Evolutionary conservation across 2,888 invertebrate species (phyloP), one percentile per base, ranked within the genome.

Genomic region (Petrophora chlorosata): DNA sequence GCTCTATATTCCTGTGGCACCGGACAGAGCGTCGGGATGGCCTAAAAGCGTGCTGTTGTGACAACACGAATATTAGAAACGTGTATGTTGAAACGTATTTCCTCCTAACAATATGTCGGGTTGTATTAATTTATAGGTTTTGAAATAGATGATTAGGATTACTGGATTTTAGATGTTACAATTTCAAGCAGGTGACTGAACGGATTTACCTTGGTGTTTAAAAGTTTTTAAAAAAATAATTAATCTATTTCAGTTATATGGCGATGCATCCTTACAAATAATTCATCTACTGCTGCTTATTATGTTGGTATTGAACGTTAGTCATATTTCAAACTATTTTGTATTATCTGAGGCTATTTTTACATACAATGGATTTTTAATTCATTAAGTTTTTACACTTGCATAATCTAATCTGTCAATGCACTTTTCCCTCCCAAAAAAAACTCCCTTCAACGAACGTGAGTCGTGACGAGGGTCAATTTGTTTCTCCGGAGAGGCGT

Each of bases 21-120:
- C 65, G 64, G 73, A 71, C 78, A 79, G 82, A 83, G 71, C 65
- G 75, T 52, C 61, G 67, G 65, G 67, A 67, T 71, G 66, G 67
- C 72, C 75, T 73, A 75, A 78, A 79, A 73, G 67, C 57, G 53
- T 52, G 53, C 60, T 65, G 68, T 70, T 67, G 67, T 70, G 67
- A 67, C 69, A 73, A 68, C 70, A 73, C 60, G 70, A 73, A 74
- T 70, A 75, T 65, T 69, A 67, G 61, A 67, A 66, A 73, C 64
- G 68, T 63, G 63, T 62, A 53, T 65, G 63, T 63, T 63, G 59
- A 71, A 64, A 65, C 49, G 57, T 58, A 56, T 63, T 70, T 63
- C 66, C 67, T 69, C 69, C 63, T 53, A 52, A 50, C 53, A 53
- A 55, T 57, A 53, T 56, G 54, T 43, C 40, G n/a, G n/a, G n/a